Base-by-base conservation (phyloP, 2,113 vertebrate genomes). In the Todiramphus saurophagus region DNA sequence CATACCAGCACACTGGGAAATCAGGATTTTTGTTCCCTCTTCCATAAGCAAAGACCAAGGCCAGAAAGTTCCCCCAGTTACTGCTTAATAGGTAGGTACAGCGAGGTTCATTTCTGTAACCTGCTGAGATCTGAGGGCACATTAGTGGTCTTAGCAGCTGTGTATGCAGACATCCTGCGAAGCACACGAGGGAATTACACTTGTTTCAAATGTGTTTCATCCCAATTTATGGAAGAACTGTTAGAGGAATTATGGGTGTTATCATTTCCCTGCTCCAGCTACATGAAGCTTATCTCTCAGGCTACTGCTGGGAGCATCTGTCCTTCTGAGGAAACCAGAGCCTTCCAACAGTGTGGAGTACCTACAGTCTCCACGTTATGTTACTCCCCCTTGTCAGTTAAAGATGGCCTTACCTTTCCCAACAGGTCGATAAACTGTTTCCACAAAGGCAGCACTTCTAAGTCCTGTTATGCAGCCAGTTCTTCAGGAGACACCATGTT, bases 341-440 rank as follows among this genome's bases (percentile, higher is more conserved):
- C 64, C 18, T 59, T 72, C 35, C 41, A 33, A 7, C 43, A 21
- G 12, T 41, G 44, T 7, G 9, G 44, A 46, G 44, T 46, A n/a
- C 1, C 1, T 66, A 41, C 20, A 55, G n/a, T 43, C 44, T 59
- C 44, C 4, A 0, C 39, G 12, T 50, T 69, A 44, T 3, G 15
- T 3, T 35, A 20, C 41, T 72, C 16, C 20, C n/a, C 62, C 33
- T 63, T 51, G 27, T 43, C 10, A 24, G 37, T 48, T 39, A 35
- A 33, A 75, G 41, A 28, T 56, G 48, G 63, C 41, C 41, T 43
- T 87, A 60, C 11, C 30, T 80, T 74, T 58, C 39, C 55, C 35
- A 12, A 23, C 8, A 33, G 48, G 62, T 53, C 39, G 48, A 24
- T 62, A 55, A 81, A 35, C n/a, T 62, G 2, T 74, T 74, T 84